These are phyloP conservation scores for Marmota monax DNA, from an alignment of 2,113 vertebrate genomes.

Conservation along the genomic window DNA sequence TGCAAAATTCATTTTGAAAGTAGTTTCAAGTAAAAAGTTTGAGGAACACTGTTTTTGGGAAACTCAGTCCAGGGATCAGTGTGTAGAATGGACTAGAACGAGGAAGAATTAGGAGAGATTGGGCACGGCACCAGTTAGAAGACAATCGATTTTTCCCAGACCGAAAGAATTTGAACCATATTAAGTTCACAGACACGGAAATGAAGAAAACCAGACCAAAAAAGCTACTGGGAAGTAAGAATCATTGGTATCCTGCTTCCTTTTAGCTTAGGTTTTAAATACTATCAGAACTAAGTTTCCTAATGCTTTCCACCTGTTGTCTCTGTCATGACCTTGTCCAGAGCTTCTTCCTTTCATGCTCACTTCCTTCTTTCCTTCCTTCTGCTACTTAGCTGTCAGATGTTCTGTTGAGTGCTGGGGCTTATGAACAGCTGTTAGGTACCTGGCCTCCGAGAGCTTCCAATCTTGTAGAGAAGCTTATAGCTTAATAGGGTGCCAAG, in stretches of 20 bases:
- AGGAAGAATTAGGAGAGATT: background rate
- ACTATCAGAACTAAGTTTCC: constrained; percentile 33
- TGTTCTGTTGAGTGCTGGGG: background rate
- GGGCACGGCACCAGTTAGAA: background rate
- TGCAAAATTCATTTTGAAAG: constrained; percentile 60
- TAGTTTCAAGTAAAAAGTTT: constrained; percentile 34
- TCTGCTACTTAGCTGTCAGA: background rate
- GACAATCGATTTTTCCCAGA: constrained; percentile 59
- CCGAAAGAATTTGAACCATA: constrained; percentile 31
- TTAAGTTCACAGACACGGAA: constrained; percentile 32
- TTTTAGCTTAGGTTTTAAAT: constrained; percentile 54
- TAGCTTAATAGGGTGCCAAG: background rate
- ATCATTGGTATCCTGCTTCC: background rate
- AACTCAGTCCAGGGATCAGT: background rate
- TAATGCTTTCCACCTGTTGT: background rate
- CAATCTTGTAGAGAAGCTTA: background rate
- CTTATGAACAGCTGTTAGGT: background rate
- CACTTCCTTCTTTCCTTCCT: background rate
- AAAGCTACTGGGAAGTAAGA: constrained; percentile 33
- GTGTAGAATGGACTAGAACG: background rate
- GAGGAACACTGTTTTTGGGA: constrained; percentile 59
- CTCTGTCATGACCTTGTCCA: background rate
- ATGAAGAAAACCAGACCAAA: constrained; percentile 49
- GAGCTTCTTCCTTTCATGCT: background rate
- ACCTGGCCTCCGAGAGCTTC: background rate